Evolutionary conservation across 1,140 invertebrate species (phyloP).

Genomic region (Aphaenogaster floridana): DNA sequence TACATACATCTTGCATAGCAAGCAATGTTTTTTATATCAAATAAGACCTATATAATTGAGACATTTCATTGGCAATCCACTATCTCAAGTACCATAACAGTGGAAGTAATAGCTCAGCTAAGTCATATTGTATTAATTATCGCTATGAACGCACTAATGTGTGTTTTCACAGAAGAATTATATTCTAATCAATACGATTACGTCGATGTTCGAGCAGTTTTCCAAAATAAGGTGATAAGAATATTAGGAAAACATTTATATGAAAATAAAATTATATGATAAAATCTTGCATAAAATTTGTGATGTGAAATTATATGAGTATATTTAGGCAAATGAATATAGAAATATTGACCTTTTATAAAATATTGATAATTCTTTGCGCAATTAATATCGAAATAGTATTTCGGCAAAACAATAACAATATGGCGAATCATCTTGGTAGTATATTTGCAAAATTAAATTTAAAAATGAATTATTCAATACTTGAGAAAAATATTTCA

Average conservation of each 20-base stretch:
- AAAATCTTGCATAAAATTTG: too few species aligned
- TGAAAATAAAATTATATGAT: too few species aligned
- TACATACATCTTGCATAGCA: background rate
- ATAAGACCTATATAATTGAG: background rate
- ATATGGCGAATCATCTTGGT: too few species aligned
- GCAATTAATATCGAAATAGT: too few species aligned
- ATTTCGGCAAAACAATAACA: too few species aligned
- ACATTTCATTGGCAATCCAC: background rate
- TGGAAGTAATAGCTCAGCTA: background rate
- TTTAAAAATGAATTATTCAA: too few species aligned
- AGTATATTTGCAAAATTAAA: too few species aligned
- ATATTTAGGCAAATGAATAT: too few species aligned
- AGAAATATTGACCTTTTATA: too few species aligned
- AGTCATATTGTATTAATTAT: background rate
- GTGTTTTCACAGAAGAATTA: constrained; percentile 20
- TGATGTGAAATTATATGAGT: too few species aligned
- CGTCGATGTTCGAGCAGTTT: constrained; percentile 7
- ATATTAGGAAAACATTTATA: constrained; percentile 68
- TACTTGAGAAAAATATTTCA: too few species aligned
- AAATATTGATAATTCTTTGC: too few species aligned
- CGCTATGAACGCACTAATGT: background rate
- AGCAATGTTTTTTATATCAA: background rate
- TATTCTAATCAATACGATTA: constrained; percentile 55
- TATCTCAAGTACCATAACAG: background rate
- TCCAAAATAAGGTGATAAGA: constrained; percentile 50